Evolutionary conservation across 2,113 vertebrate species (phyloP), one percentile per base, ranked within the genome.

Genomic region (Leuciscus idus): DNA sequence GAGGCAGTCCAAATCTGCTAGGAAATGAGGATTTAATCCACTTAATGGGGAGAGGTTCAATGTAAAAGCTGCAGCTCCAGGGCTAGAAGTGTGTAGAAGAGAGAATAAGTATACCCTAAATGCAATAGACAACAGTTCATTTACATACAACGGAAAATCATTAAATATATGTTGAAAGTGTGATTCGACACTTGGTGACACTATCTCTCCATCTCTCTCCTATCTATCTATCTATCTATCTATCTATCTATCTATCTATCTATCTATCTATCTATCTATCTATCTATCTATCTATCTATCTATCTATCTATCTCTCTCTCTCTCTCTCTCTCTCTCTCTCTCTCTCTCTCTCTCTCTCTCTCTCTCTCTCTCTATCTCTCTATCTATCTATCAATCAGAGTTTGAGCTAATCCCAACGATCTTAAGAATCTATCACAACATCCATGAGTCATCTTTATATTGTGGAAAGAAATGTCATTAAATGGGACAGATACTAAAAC

Each of bases 1-100:
- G 80, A 59, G 15, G 48, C 59, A 39, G 48, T 70, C 57, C 12
- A 39, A 72, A 61, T 79, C 36, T 57, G 64, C 23, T 23, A 83
- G 81, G 39, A 84, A 77, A 84, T 68, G 64, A 84, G 52, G 64
- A 43, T 78, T 57, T 87, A 87, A 77, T 72, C 50, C 62, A 79
- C 30, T 64, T 64, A 77, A 66, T 17, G 12, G 62, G 26, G 48
- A 46, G 39, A 75, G 19, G 59, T 28, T 39, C n/a, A 72, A 62
- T 33, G 39, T 13, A 12, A 83, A 87, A 57, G 43, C 66, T n/a
- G n/a, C 48, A 68, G n/a, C 81, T 84, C 19, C 50, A 78, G 81
- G 80, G 39, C 36, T 26, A 39, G 74, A 36, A 48, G 8, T 50
- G 3, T 73, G 62, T 84, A 75, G 19, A 43, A 33, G 81, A 36